Evolutionary conservation across 2,797 vertebrate species (phyloP).

Genomic region (Parotocinclus haroldoi): DNA sequence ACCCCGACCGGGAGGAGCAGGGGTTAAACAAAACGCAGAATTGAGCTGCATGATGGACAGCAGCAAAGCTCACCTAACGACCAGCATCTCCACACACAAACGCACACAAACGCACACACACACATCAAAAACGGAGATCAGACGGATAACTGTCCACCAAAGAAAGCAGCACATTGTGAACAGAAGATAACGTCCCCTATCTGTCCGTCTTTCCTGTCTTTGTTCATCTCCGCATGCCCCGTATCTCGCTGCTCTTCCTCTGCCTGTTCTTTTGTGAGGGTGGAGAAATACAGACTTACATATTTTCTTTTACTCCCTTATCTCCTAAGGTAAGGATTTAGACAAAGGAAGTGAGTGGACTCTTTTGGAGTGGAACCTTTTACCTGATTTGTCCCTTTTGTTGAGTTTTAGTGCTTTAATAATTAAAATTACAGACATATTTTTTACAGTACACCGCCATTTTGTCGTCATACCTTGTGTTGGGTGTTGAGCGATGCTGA

Average conservation of each 20-base stretch:
- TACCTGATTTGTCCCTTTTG: no score
- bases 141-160: slow-evolving; percentile 63
- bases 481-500: no score
- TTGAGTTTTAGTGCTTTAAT: no score
- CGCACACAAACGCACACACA: slow-evolving; percentile 55
- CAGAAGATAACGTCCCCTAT: slow-evolving; percentile 68
- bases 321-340: slow-evolving; percentile 43
- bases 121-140: slow-evolving; percentile 67
- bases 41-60: slow-evolving; percentile 69
- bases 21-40: slow-evolving; percentile 50
- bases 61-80: slow-evolving; percentile 63
- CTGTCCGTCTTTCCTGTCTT: slow-evolving; percentile 28
- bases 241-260: slow-evolving; percentile 22
- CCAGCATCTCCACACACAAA: slow-evolving; percentile 67
- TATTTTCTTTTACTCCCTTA: slow-evolving; percentile 12
- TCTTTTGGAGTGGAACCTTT: no score
- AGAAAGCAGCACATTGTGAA: slow-evolving; percentile 62
- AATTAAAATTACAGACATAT: no score
- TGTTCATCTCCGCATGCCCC: slow-evolving; percentile 28
- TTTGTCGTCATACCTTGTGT: no score
- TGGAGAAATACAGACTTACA: slow-evolving; percentile 48
- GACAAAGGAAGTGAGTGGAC: background rate
- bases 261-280: slow-evolving; percentile 51
- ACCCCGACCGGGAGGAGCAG: no score
- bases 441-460: no score